Conservation (phyloP, 2,113 vertebrate species). For the Panurus biarmicus region DNA sequence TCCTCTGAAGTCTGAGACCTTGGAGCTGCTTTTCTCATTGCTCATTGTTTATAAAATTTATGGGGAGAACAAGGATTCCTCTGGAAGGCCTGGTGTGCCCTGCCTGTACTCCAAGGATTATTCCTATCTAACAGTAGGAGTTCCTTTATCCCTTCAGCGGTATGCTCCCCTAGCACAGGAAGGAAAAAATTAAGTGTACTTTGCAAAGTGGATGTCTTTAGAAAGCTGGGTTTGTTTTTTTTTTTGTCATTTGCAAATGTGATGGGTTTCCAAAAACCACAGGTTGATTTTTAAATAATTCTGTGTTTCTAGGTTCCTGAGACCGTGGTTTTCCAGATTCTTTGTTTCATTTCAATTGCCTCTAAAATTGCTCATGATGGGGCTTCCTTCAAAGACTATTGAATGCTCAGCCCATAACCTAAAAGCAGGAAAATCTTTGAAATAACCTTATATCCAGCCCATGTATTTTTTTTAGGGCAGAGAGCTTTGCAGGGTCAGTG, state of each 20-base stretch:
- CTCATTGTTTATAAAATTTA: not conserved
- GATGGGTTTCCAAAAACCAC: not conserved
- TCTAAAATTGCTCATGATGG: not conserved
- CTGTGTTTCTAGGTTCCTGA: not conserved
- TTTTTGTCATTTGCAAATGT: not conserved
- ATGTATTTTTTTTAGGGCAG: not conserved
- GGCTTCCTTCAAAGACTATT: not conserved
- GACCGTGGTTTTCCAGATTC: not conserved
- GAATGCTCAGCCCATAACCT: not conserved
- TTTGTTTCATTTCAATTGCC: not conserved
- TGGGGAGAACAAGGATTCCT: not conserved
- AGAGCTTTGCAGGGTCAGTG: not conserved
- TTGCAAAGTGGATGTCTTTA: not conserved
- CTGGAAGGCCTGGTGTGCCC: not conserved
- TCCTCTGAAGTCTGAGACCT: not conserved
- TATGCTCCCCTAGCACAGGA: not conserved
- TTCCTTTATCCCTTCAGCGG: not conserved
- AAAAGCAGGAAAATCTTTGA: not conserved
- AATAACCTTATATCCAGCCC: not conserved
- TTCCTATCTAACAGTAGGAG: not conserved
- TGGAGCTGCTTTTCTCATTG: not conserved
- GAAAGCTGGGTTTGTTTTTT: not conserved
- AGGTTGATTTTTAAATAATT: not conserved
- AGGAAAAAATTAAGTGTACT: not conserved
- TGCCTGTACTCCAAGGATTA: not conserved